Evolutionary conservation across 1,140 invertebrate species (phyloP).

Genomic region (Schlechtendalia chinensis): DNA sequence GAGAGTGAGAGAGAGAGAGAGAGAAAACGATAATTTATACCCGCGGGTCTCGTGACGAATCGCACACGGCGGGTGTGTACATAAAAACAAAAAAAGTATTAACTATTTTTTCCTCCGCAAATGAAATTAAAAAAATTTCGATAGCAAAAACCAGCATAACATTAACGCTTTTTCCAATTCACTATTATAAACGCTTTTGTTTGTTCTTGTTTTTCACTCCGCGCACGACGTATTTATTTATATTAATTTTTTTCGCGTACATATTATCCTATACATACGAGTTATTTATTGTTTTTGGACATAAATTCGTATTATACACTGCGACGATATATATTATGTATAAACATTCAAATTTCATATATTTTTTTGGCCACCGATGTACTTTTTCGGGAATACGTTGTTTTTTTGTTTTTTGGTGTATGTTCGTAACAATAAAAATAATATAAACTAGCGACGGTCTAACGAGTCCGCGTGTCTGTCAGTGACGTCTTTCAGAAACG

Average conservation of each 20-base stretch:
- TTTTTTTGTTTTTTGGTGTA: no score
- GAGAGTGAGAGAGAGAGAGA: background rate
- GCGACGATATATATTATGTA: no score
- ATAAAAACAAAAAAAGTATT: background rate
- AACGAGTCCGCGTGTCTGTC: no score
- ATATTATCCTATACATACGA: background rate
- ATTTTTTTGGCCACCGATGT: background rate
- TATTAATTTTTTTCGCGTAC: background rate
- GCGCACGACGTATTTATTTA: background rate
- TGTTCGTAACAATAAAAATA: background rate
- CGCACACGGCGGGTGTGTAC: background rate
- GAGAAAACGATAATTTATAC: background rate
- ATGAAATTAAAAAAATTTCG: slow-evolving; percentile 30
- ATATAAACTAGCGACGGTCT: no score
- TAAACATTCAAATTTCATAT: slow-evolving; percentile 33
- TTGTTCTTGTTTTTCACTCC: background rate
- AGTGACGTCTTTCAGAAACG: no score
- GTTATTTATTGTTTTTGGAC: slow-evolving; percentile 45
- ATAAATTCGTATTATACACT: no score
- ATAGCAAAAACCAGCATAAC: slow-evolving; percentile 36
- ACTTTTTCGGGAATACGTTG: background rate
- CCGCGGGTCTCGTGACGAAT: background rate
- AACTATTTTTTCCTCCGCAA: background rate
- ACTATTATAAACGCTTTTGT: slow-evolving; percentile 23
- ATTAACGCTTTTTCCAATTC: slow-evolving; percentile 44